phyloP scores from a whole-genome alignment of 2,113 vertebrate genomes.

The Thamnaconus septentrionalis region DNA sequence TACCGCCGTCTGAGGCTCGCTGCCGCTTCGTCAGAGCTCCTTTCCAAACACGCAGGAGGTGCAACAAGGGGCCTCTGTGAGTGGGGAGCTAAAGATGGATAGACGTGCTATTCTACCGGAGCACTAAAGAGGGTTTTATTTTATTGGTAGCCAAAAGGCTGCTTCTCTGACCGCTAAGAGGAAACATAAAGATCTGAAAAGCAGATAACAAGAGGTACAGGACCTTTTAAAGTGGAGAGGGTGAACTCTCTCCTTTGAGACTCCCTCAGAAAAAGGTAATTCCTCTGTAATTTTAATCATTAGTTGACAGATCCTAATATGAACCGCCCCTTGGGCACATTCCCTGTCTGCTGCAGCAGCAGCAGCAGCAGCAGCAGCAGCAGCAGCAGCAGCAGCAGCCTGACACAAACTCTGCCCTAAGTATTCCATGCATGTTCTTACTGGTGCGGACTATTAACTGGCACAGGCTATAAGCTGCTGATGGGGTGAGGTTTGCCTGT shows the following conservation, averaged over 20 bases:
- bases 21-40: neutral
- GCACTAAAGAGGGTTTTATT: no score
- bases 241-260: neutral
- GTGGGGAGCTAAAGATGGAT: no score
- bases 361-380: neutral
- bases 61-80: no score
- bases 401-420: slow-evolving; percentile 21
- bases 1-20: no score
- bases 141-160: no score
- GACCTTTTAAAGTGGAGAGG: slow-evolving; percentile 12
- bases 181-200: slow-evolving; percentile 12
- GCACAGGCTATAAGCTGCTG: neutral
- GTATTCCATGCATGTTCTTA: slow-evolving; percentile 65
- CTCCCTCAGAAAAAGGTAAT: slow-evolving; percentile 7
- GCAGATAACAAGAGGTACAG: neutral
- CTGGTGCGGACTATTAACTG: slow-evolving; percentile 51
- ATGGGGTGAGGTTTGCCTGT: slow-evolving; percentile 25
- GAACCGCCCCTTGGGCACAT: slow-evolving; percentile 58
- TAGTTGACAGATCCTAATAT: slow-evolving; percentile 43
- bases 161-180: neutral
- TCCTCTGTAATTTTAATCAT: slow-evolving; percentile 41
- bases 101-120: no score
- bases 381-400: slow-evolving; percentile 23
- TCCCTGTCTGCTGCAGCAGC: slow-evolving; percentile 49
- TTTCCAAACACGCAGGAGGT: neutral